Percentiles rank a stretch among this genome's conserved stretches.
Conservation (phyloP, 2,113 vertebrate species). For the Tenebrosternarchus preto region DNA sequence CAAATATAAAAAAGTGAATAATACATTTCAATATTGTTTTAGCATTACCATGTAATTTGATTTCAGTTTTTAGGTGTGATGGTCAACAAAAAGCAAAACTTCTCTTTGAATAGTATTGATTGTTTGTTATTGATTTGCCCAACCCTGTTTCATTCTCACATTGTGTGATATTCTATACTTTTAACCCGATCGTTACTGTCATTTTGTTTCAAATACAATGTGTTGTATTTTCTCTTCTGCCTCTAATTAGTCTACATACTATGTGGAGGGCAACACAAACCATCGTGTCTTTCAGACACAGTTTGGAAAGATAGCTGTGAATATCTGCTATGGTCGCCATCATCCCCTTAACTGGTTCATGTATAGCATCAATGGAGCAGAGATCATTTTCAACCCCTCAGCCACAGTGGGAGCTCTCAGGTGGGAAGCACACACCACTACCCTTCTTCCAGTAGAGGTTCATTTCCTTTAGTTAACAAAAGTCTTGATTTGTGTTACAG, state of each 20-base stretch:
- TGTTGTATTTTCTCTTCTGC: not conserved
- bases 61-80: no score
- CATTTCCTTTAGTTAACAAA: not conserved
- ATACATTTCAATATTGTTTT: no score
- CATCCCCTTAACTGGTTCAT: slow-evolving; percentile 98
- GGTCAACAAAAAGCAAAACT: no score
- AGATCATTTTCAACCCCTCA: slow-evolving; percentile 97
- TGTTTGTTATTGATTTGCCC: no score
- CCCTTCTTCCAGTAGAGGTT: not conserved
- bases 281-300: slow-evolving; percentile 92
- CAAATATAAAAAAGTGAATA: no score
- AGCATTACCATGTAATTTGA: no score
- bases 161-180: not conserved
- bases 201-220: not conserved
- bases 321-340: slow-evolving; percentile 95
- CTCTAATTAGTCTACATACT: slow-evolving; percentile 85
- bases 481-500: slow-evolving; percentile 67
- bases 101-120: no score
- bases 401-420: slow-evolving; percentile 91
- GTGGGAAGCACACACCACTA: slow-evolving; percentile 61
- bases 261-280: slow-evolving; percentile 92
- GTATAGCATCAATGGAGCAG: slow-evolving; percentile 91
- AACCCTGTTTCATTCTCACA: no score
- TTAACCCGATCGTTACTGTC: no score
- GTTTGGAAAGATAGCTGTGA: slow-evolving; percentile 89